A percentile compares a stretch with the other conserved stretches of the same genome.
Conservation (phyloP, 2,888 invertebrate genomes). For the Lymantria dispar region DNA sequence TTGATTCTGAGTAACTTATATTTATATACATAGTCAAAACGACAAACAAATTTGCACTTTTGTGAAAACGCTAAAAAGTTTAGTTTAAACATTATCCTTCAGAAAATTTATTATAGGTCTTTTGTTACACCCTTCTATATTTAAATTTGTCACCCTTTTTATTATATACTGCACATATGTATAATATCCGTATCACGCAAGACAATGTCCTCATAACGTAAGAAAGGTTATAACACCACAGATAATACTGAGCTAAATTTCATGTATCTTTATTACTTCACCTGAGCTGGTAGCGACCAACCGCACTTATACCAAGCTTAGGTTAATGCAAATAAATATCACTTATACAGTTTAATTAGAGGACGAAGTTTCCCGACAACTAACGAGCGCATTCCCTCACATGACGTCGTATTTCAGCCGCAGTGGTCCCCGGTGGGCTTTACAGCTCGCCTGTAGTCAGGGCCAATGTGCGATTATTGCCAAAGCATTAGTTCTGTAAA, state of each 20-base stretch:
- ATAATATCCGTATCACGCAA: no score
- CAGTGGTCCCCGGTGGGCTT: slow-evolving; percentile 45
- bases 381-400: slow-evolving; percentile 18
- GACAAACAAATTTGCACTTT: no score
- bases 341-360: slow-evolving; percentile 59
- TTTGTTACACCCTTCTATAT: no score
- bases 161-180: no score
- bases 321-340: slow-evolving; percentile 51
- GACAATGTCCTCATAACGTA: not conserved
- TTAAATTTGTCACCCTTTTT: no score
- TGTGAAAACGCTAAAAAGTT: no score
- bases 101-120: no score
- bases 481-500: slow-evolving; percentile 8
- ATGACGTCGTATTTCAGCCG: slow-evolving; percentile 45
- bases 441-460: slow-evolving; percentile 23
- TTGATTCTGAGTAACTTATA: no score
- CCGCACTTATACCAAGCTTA: slow-evolving; percentile 17
- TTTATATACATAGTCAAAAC: no score
- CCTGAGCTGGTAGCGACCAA: not conserved
- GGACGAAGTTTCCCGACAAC: slow-evolving; percentile 36
- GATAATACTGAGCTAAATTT: not conserved
- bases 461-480: slow-evolving; percentile 33
- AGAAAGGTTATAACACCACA: not conserved
- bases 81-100: no score
- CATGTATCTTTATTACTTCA: not conserved